These are phyloP conservation scores for Sminthurides aquaticus DNA, from an alignment of 2,888 invertebrate genomes.

Conservation along the genomic window DNA sequence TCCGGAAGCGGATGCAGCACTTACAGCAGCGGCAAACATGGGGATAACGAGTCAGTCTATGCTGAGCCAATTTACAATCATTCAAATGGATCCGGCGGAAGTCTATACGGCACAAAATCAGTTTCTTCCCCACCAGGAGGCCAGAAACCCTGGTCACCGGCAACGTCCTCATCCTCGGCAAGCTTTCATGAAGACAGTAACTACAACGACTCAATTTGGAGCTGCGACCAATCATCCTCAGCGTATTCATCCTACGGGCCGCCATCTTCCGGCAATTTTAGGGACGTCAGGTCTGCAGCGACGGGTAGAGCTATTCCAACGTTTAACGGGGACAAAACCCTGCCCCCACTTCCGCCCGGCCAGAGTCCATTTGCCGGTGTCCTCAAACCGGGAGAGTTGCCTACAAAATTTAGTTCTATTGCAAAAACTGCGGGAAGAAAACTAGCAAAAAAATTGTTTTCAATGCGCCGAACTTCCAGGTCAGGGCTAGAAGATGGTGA, in stretches of 20 bases:
- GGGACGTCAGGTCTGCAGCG: conserved; percentile 9
- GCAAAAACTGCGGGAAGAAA: conserved; percentile 41
- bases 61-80: conserved; percentile 39
- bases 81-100: background rate
- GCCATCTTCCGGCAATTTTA: background rate
- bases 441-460: conserved; percentile 39
- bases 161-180: conserved; percentile 8
- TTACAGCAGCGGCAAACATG: background rate
- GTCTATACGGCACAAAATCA: conserved; percentile 1
- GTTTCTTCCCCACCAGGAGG: background rate
- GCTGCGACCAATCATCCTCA: conserved; percentile 10
- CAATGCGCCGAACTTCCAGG: conserved; percentile 36
- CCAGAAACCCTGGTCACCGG: conserved; percentile 11
- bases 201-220: conserved; percentile 20
- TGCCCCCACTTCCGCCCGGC: conserved; percentile 32
- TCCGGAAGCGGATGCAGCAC: background rate
- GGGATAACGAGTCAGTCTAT: conserved; percentile 32
- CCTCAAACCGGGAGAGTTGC: conserved; percentile 1
- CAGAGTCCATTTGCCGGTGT: background rate
- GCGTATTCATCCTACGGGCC: conserved; percentile 6
- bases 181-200: conserved; percentile 1
- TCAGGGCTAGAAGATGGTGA: conserved; percentile 18
- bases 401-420: conserved; percentile 40
- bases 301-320: background rate
- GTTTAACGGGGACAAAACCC: conserved; percentile 5